Evolutionary conservation across 30 jellyfish, hydroid and myxozoan species (phyloP), one percentile per base, ranked within the genome.

Genomic region (Aurelia sp.): DNA sequence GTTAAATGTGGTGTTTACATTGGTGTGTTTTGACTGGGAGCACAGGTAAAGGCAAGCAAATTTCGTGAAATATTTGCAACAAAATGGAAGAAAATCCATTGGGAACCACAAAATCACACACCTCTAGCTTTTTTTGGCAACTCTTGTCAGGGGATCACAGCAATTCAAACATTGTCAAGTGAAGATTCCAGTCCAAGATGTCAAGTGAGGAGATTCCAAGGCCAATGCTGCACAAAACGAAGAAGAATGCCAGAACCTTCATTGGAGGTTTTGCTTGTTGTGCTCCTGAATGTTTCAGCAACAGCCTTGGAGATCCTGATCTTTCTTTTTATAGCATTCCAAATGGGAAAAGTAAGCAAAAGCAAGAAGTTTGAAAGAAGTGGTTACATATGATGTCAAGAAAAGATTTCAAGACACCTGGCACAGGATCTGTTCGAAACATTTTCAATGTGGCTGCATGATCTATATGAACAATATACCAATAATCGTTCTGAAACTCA

Each of bases 391-490:
- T 61, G 82, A 72, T 86, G 27, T 27, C 70, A 4, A 7, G 87
- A 52, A 13, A 76, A 19, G 60, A 40, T 19, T 76, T 76, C 21
- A 21, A 27, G 30, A 21, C 44, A 1, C 88, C 81, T 9, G 21
- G 44, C 33, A 84, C 81, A 72, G 93, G 47, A 82, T 84, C 15
- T 84, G 81, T 64, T 84, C 73, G 8, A 57, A 44, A 35, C 93
- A 70, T 40, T 84, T 84, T 17, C 38, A 15, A 6, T 88, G 88
- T 4, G 93, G 93, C 8, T 20, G 76, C 33, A 71, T 60, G 65
- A 72, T 88, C 9, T 72, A 84, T 58, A 35, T 84, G 74, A 72
- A 70, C 21, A 63, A 79, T 63, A n/a, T 84, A 9, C 93, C 93
- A 15, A 84, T 88, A 35, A 84, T 84, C 4, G 76, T 55, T 6